A percentile compares a stretch with the other conserved stretches of the same genome.
These are phyloP conservation scores for Mormyrops attenuatus DNA, from an alignment of 2,797 vertebrate genomes.

Conservation along the genomic window DNA sequence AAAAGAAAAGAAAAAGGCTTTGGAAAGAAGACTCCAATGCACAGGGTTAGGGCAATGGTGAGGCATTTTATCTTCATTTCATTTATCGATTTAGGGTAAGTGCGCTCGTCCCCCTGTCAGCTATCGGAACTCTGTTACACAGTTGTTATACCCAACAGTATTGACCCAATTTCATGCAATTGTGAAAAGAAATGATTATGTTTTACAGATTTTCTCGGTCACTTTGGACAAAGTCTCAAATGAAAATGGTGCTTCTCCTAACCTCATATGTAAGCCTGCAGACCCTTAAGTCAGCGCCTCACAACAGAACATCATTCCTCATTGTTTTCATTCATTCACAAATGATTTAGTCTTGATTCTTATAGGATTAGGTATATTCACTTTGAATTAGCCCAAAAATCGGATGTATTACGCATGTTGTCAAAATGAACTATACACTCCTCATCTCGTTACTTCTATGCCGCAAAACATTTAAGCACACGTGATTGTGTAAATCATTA, in stretches of 20 bases:
- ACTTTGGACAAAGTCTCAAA: not conserved
- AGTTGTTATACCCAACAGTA: slow-evolving; percentile 12
- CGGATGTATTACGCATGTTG: not conserved
- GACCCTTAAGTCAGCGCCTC: not conserved
- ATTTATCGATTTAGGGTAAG: not conserved
- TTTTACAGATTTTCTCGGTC: not conserved
- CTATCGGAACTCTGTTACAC: not conserved
- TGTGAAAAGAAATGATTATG: slow-evolving; percentile 10
- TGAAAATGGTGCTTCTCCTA: not conserved
- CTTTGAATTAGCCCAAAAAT: not conserved
- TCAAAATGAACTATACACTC: no score
- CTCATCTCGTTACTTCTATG: no score
- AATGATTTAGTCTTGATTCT: not conserved
- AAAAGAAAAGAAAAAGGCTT: not conserved
- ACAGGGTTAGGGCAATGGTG: not conserved
- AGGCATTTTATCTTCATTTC: not conserved
- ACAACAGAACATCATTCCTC: not conserved
- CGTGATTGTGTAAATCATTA: no score
- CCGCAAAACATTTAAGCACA: no score
- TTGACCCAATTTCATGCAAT: slow-evolving; percentile 1
- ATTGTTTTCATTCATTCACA: not conserved
- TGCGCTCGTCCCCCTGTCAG: not conserved
- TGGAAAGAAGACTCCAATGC: not conserved
- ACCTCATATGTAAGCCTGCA: not conserved
- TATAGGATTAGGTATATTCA: not conserved